phyloP scores from a whole-genome alignment of 1,140 invertebrate genomes.

The Ips typographus region DNA sequence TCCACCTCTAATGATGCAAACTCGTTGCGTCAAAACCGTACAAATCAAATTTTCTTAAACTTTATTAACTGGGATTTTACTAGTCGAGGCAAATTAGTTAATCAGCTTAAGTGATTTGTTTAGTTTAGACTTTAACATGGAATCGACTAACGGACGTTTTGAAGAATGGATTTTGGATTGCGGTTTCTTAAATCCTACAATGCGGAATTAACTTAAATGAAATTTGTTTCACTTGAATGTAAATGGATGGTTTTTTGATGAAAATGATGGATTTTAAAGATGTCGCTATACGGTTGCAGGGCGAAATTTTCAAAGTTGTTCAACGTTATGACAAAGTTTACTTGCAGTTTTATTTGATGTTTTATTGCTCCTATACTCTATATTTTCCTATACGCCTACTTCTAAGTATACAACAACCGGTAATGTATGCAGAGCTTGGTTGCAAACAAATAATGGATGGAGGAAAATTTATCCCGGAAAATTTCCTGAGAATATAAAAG shows the following conservation, averaged over 20 bases:
- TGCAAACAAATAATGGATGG: conserved; percentile 11
- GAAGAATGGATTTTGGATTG: conserved; percentile 24
- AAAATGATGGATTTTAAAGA: too few species aligned
- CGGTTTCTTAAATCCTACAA: conserved; percentile 11
- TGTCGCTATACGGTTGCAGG: too few species aligned
- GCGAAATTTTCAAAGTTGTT: too few species aligned
- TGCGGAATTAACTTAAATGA: conserved; percentile 16
- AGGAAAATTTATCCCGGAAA: conserved; percentile 13
- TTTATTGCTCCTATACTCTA: too few species aligned
- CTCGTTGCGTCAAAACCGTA: conserved; percentile 15
- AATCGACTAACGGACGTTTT: conserved; percentile 20
- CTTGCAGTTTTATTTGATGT: too few species aligned
- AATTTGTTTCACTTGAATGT: conserved; percentile 3
- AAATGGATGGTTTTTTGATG: not conserved
- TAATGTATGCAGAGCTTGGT: conserved; percentile 14
- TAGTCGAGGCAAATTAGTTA: conserved; percentile 30
- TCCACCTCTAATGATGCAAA: conserved; percentile 4
- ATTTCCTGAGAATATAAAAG: conserved; percentile 18
- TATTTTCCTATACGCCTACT: not conserved
- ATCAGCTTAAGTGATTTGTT: conserved; percentile 36
- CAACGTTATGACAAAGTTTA: too few species aligned
- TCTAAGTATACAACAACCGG: conserved; percentile 2
- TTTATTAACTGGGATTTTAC: conserved; percentile 24
- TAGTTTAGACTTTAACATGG: conserved; percentile 20
- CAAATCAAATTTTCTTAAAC: conserved; percentile 19